Evolutionary conservation across 2,797 vertebrate genomes (phyloP).

Genomic region (Hoplostethus atlanticus): DNA sequence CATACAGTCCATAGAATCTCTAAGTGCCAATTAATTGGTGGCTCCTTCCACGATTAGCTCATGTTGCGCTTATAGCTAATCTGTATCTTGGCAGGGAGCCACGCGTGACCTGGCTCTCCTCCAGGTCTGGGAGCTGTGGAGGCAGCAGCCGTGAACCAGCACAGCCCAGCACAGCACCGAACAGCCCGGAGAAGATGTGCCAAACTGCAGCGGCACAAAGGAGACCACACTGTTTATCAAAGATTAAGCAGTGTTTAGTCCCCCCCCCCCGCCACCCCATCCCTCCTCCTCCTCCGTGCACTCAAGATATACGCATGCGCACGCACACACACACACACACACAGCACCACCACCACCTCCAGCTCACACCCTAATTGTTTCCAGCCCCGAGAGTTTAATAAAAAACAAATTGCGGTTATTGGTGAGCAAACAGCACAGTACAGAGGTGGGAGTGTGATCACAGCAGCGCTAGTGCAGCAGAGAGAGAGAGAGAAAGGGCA

Average conservation of each 20-base stretch:
- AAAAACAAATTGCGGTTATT: constrained; percentile 80
- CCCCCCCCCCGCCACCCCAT: constrained; percentile 26
- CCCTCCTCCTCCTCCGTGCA: constrained; percentile 33
- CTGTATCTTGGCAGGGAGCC: constrained; percentile 78
- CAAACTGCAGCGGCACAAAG: constrained; percentile 72
- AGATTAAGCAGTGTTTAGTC: constrained; percentile 80
- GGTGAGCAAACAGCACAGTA: constrained; percentile 78
- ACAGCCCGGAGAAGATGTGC: constrained; percentile 59
- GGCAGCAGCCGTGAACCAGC: constrained; percentile 54
- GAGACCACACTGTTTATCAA: constrained; percentile 79
- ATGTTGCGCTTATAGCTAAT: constrained; percentile 82
- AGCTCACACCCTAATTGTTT: constrained; percentile 75
- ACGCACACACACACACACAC: constrained; percentile 8
- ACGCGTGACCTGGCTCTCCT: constrained; percentile 78
- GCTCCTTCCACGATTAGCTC: constrained; percentile 81
- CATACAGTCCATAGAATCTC: constrained; percentile 62
- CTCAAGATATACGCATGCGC: constrained; percentile 30
- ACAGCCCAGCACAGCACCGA: constrained; percentile 30
- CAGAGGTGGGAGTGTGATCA: constrained; percentile 66
- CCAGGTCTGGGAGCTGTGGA: constrained; percentile 69
- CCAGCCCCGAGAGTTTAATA: constrained; percentile 79
- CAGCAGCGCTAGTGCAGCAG: constrained; percentile 42
- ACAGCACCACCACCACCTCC: constrained; percentile 28
- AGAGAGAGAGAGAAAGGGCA: constrained; percentile 58
- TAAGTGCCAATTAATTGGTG: constrained; percentile 80